Evolutionary conservation across 2,797 vertebrate species (phyloP), one percentile per base, ranked within the genome.

Genomic region (Australoheros facetus): DNA sequence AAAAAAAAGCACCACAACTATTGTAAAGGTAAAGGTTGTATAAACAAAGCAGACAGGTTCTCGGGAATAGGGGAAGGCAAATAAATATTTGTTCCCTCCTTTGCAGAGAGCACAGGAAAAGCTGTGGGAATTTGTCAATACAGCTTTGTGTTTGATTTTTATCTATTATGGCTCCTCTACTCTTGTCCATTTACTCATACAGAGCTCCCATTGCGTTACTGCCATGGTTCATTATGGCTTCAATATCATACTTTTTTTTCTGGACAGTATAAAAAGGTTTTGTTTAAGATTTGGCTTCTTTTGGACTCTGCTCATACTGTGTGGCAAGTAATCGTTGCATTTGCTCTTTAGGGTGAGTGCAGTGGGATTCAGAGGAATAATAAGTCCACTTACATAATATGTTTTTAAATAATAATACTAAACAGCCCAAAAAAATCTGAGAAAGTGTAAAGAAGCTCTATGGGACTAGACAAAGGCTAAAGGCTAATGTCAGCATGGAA

Each of bases 161-260:
- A 94, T 94, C 76, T 71, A 80, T 90, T 70, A 84, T 87, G 91
- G 86, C 90, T 89, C 77, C 77, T 91, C 83, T 87, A 80, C 88
- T 90, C 82, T 89, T 88, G 90, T 90, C 90, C 88, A 91, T 92
- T 94, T 92, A 81, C 89, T 93, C 89, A 88, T 57, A 90, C 90
- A 91, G 87, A 84, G 89, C 86, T 91, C 86, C 84, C 85, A 93
- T 91, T 91, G 92, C 92, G 82, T 82, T 89, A 85, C 87, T 93
- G 93, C 82, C 92, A 93, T 19, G 74, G 56, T 78, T 90, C 80
- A 89, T 94, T 93, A 91, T 79, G 71, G 80, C 84, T 77, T 82
- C 85, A 84, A 69, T 66, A 77, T 79, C 75, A 70, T 87, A 79
- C 78, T 75, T 19, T 77, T 74, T 87, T 74, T 87, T 70, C 74